phyloP scores from a whole-genome alignment of 2,888 invertebrate genomes.

The Leptinotarsa rubiginosa region DNA sequence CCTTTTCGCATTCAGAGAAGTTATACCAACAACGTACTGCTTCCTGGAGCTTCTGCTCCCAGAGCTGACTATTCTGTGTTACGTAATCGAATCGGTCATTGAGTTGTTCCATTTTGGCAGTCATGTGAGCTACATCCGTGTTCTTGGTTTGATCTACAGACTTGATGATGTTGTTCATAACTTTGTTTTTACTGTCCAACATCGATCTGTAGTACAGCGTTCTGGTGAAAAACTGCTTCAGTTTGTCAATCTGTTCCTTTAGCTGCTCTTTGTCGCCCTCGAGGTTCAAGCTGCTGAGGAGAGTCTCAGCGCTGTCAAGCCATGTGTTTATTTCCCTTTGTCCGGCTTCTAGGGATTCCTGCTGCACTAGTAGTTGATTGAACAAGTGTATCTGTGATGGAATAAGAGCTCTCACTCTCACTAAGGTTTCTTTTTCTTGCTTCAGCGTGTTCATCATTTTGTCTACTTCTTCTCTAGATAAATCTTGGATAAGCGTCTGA shows the following conservation, averaged over 20 bases:
- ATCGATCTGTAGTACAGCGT: conserved; percentile 92
- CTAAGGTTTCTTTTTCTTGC: conserved; percentile 88
- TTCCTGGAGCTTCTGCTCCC: conserved; percentile 84
- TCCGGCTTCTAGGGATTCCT: conserved; percentile 89
- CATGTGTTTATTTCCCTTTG: conserved; percentile 87
- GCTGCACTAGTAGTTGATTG: conserved; percentile 86
- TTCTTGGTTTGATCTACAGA: conserved; percentile 81
- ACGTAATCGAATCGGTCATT: conserved; percentile 88
- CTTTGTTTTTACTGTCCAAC: conserved; percentile 95
- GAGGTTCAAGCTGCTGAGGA: conserved; percentile 73
- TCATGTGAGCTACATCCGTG: conserved; percentile 79
- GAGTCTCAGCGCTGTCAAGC: conserved; percentile 85
- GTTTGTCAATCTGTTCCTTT: conserved; percentile 81
- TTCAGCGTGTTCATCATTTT: conserved; percentile 89
- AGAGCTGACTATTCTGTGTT: conserved; percentile 79
- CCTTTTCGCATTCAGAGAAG: conserved; percentile 81
- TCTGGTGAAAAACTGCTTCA: conserved; percentile 89
- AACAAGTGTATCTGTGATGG: conserved; percentile 85
- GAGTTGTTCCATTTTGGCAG: conserved; percentile 79
- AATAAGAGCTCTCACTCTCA: conserved; percentile 84
- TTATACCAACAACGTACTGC: conserved; percentile 86
- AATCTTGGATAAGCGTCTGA: conserved; percentile 89
- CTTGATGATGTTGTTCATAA: conserved; percentile 87
- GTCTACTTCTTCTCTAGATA: conserved; percentile 91
- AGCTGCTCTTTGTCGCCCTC: conserved; percentile 78